A percentile compares a stretch with the other conserved stretches of the same genome.
phyloP scores from a whole-genome alignment of 37 sponge, comb jelly and placozoan genomes.

The Theonella swinhoei region DNA sequence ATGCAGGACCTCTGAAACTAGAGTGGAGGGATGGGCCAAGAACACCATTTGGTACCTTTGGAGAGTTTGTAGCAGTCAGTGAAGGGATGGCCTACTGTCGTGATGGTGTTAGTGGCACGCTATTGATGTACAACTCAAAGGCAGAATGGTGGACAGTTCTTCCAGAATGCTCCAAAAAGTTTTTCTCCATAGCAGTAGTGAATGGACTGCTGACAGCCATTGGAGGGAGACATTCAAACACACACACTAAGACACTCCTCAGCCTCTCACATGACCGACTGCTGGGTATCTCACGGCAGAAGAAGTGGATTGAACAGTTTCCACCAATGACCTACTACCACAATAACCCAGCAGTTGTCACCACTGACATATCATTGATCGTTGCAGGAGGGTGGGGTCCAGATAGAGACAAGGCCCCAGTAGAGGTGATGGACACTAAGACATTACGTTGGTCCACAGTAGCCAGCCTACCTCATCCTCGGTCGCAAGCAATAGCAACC shows the following conservation, averaged over 20 bases:
- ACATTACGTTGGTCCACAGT: constrained; percentile 17
- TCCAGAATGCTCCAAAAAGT: neutral
- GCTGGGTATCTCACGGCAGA: too few relatives aligned
- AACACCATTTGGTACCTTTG: neutral
- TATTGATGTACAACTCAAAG: neutral
- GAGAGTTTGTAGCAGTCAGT: neutral
- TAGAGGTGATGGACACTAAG: constrained; percentile 15
- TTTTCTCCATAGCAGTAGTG: constrained; percentile 12
- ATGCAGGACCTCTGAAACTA: too few relatives aligned
- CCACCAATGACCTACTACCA: neutral
- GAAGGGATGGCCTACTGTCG: neutral
- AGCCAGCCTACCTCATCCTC: constrained; percentile 6
- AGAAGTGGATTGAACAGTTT: constrained; percentile 9
- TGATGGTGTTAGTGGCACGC: too few relatives aligned
- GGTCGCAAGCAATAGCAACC: neutral
- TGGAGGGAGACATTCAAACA: neutral
- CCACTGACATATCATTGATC: neutral
- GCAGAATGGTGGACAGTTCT: neutral
- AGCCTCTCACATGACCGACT: neutral
- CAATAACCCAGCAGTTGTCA: neutral
- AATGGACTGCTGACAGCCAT: constrained; percentile 4
- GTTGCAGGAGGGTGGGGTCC: neutral
- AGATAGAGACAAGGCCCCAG: neutral
- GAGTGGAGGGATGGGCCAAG: too few relatives aligned
- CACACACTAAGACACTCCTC: neutral